Base-by-base conservation (phyloP, 2,888 invertebrate species). In the Hipparchia semele region DNA sequence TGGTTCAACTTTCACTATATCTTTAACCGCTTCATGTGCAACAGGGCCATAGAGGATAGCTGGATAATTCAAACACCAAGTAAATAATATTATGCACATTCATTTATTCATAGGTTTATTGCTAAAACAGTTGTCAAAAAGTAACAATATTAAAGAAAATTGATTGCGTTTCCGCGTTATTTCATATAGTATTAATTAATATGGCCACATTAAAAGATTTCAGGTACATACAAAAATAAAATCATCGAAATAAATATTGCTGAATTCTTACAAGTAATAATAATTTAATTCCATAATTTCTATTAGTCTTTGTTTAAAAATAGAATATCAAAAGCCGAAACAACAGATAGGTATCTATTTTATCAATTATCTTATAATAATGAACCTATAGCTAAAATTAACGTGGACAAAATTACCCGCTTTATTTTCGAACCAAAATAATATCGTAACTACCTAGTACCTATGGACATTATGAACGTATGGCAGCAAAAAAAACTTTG, bases 161-260 rank as follows among this genome's bases (percentile, higher is more conserved):
- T 83, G 81, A 84, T 83, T 87, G 83, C 83, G 83, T 83, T 85
- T 80, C 80, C 79, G 82, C 83, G 81, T 81, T 81, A 77, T 80
- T 82, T 69, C 80, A 80, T 85, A 81, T 87, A 87, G n/a, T 75
- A 74, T 74, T 86, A 88, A 90, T 85, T 90, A 91, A 89, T 92
- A 93, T 93, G 93, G 93, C 92, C 92, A 92, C 93, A 86, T 85
- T 89, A 87, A 81, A 90, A 88, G 90, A 92, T 90, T 92, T 94
- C 93, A 94, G 93, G 94, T 93, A 94, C 93, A 90, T 90, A 91
- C 82, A 88, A 87, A 39, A 88, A 88, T 83, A 89, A 82, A 82
- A 86, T 87, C 72, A 71, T 76, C 59, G 84, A 86, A 87, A 88
- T 89, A 91, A 89, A 90, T 85, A 87, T 88, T 84, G 83, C 87